Base-by-base conservation (phyloP, 2,113 vertebrate species). In the Saccopteryx leptura region DNA sequence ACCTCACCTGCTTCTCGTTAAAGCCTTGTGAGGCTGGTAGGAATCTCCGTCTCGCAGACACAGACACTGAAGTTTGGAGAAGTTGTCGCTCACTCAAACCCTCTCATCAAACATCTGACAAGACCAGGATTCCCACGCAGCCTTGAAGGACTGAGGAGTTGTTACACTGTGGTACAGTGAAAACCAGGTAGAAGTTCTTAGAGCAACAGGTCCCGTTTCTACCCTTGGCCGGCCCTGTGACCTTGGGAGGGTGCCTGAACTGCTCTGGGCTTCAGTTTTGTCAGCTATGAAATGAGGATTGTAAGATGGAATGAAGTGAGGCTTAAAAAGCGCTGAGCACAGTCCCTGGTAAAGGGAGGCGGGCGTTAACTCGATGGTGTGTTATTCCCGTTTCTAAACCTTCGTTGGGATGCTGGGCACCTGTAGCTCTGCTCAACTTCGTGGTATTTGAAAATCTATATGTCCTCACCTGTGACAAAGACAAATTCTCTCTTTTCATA, bases 201-300 rank as follows among this genome's bases (percentile, higher is more conserved):
- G 1, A 12, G n/a, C 46, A 12, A 12, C 33, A 52, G 48, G 14
- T 9, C 66, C 52, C 9, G 31, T 1, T 23, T 80, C 54, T 9
- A 31, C 31, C 1, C 0, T 15, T 17, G 31, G 56, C 48, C 21
- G 56, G 18, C 9, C 26, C 0, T 10, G 15, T 5, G 12, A 54
- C 4, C 50, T 46, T 17, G 31, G 9, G 28, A 18, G 33, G 72
- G 71, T 11, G 33, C 54, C 19, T 24, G 11, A 10, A 61, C 18
- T 21, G 58, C 19, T 46, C 7, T 60, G n/a, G 65, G 60, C 74
- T 91, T 85, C 21, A 4, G 12, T 50, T 84, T 79, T 46, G 8
- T 88, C 71, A 58, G 71, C 81, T 71, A 24, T 69, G 52, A 39
- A 74, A 31, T 56, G 17, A 88, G 26, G 71, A 61, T 31, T 52